A percentile compares a stretch with the other conserved stretches of the same genome.
Evolutionary conservation across 2,797 vertebrate genomes (phyloP).

Genomic region (Pantherophis alleghaniensis): DNA sequence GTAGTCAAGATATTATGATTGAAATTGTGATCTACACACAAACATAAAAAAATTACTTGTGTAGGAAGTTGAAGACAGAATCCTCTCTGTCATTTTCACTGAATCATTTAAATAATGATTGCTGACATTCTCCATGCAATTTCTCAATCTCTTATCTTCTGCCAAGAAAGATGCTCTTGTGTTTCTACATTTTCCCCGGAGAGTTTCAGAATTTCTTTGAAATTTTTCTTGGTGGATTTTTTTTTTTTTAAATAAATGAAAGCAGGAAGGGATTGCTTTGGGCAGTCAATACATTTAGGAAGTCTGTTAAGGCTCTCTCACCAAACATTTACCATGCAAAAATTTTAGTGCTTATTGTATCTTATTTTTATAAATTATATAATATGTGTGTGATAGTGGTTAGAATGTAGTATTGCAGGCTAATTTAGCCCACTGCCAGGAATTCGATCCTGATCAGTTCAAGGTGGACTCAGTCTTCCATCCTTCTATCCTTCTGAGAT

Average conservation of each 20-base stretch:
- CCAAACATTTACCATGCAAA: neutral
- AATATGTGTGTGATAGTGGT: neutral
- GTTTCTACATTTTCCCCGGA: neutral
- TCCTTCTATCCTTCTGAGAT: too few species aligned
- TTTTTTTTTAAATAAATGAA: neutral
- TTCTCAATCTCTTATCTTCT: neutral
- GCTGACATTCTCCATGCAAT: neutral
- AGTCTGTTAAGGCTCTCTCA: neutral
- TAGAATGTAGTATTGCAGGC: too few species aligned
- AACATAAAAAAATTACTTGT: neutral
- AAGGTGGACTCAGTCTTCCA: too few species aligned
- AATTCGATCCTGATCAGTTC: too few species aligned
- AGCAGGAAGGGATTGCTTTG: neutral
- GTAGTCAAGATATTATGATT: neutral
- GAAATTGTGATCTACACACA: neutral
- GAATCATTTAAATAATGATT: neutral
- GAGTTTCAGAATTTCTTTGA: neutral
- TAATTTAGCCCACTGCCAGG: too few species aligned
- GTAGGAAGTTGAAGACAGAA: neutral
- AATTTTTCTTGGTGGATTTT: neutral
- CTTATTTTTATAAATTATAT: neutral
- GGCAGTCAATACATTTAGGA: neutral
- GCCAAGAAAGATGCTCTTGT: neutral
- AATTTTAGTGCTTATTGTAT: neutral
- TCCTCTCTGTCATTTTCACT: neutral